phyloP scores from a whole-genome alignment of 1,140 invertebrate genomes.

The Tetramorium simillimum region DNA sequence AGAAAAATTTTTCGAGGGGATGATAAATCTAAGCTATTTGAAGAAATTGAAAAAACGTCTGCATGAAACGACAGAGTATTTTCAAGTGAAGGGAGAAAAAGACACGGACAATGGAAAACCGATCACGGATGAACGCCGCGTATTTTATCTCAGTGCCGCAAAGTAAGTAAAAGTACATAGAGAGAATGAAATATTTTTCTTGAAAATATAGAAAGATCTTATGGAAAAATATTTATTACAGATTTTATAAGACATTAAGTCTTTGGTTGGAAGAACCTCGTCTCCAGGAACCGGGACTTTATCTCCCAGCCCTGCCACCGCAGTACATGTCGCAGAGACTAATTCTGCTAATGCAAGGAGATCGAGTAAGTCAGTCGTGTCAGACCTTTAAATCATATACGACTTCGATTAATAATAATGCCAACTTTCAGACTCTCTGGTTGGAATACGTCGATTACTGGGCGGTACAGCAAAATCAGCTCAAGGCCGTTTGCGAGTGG shows the following conservation, averaged over 20 bases:
- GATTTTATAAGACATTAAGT: slow-evolving; percentile 88
- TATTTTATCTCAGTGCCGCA: slow-evolving; percentile 81
- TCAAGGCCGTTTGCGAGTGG: slow-evolving; percentile 85
- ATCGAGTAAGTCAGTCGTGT: slow-evolving; percentile 80
- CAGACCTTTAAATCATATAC: not conserved
- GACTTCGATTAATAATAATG: not conserved
- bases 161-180: slow-evolving; percentile 71
- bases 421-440: slow-evolving; percentile 86
- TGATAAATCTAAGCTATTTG: slow-evolving; percentile 89
- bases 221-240: slow-evolving; percentile 69
- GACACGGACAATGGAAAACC: slow-evolving; percentile 79
- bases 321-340: slow-evolving; percentile 89
- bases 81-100: slow-evolving; percentile 83
- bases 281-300: slow-evolving; percentile 89
- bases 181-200: not conserved
- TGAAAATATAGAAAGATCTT: not conserved
- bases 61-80: slow-evolving; percentile 88
- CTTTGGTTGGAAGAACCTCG: slow-evolving; percentile 93
- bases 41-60: slow-evolving; percentile 91
- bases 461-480: slow-evolving; percentile 85
- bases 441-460: slow-evolving; percentile 89
- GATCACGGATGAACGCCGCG: slow-evolving; percentile 81
- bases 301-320: slow-evolving; percentile 90
- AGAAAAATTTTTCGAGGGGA: slow-evolving; percentile 91
- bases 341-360: slow-evolving; percentile 85